Percentiles rank a stretch among this genome's conserved stretches.
Evolutionary conservation across 1,140 invertebrate species (phyloP).

Genomic region (Bombyx mori): ASM3026992v2 NC_085132.1:3822001-3822500

Average conservation of each 20-base stretch:
- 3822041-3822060: no score
- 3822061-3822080: no score
- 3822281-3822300: conserved; percentile 27
- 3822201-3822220: no score
- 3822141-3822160: no score
- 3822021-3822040: no score
- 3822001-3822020: no score
- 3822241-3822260: neutral
- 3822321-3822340: conserved; percentile 58
- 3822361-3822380: conserved; percentile 50
- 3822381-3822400: conserved; percentile 74
- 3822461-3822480: conserved; percentile 38
- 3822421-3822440: conserved; percentile 78
- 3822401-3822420: conserved; percentile 70
- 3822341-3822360: conserved; percentile 41
- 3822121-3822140: no score
- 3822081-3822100: no score
- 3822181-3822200: no score
- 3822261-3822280: neutral
- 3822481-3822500: no score
- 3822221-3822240: neutral
- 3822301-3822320: conserved; percentile 71
- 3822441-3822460: conserved; percentile 75
- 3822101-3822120: no score
- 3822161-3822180: no score